A percentile compares a stretch with the other conserved stretches of the same genome.
Evolutionary conservation across 2,797 vertebrate species (phyloP).

Genomic region (Sebastes ruberrimus): DNA sequence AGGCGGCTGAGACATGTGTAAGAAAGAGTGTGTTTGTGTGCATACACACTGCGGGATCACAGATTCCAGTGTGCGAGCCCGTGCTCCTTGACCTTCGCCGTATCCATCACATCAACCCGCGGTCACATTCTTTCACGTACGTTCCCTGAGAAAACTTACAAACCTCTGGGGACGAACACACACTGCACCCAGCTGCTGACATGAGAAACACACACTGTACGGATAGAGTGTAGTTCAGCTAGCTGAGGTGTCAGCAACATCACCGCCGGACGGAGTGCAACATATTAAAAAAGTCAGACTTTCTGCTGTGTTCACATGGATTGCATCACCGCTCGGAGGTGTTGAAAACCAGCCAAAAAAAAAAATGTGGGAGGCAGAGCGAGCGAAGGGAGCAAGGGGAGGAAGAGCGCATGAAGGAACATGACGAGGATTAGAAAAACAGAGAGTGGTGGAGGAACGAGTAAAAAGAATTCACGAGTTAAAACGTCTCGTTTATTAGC

Average conservation of each 20-base stretch:
- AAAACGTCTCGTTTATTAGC: slow-evolving; percentile 41
- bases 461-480: background rate
- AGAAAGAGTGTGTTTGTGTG: slow-evolving; percentile 13
- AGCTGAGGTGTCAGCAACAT: background rate
- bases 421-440: background rate
- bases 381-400: background rate
- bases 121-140: background rate
- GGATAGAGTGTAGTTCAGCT: background rate
- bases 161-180: background rate
- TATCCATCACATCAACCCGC: slow-evolving; percentile 40
- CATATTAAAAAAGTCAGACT: background rate
- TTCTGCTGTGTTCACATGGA: slow-evolving; percentile 34
- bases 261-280: background rate
- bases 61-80: slow-evolving; percentile 19
- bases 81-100: slow-evolving; percentile 48
- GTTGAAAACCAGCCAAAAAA: background rate
- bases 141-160: background rate
- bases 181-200: background rate
- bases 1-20: slow-evolving; percentile 24
- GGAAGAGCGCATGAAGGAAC: background rate
- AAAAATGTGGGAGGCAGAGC: background rate
- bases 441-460: background rate
- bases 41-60: slow-evolving; percentile 18
- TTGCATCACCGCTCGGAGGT: slow-evolving; percentile 38
- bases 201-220: background rate